Evolutionary conservation across 2,797 vertebrate genomes (phyloP).

Genomic region (Sebastes vulpes): DNA sequence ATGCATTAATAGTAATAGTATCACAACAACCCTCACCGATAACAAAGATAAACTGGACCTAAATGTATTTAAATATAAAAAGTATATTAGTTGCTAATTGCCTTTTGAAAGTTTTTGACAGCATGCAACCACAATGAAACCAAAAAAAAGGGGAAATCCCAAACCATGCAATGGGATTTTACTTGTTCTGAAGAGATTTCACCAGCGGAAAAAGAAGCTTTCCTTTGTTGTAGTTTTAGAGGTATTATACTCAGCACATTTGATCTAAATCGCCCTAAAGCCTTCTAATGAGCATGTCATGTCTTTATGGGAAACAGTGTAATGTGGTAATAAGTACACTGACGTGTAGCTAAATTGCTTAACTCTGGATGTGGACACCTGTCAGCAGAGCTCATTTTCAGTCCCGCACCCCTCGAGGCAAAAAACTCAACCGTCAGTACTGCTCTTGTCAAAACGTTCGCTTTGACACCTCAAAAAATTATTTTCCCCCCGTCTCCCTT

Average conservation of each 20-base stretch:
- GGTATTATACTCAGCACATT: constrained; percentile 42
- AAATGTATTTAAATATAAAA: background rate
- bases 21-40: background rate
- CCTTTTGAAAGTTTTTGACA: background rate
- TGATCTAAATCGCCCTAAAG: constrained; percentile 46
- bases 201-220: background rate
- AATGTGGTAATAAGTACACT: constrained; percentile 53
- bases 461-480: constrained; percentile 69
- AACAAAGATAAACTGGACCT: background rate
- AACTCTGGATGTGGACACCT: constrained; percentile 68
- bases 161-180: background rate
- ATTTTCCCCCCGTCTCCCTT: constrained; percentile 27
- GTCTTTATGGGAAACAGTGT: constrained; percentile 51
- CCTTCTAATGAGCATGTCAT: constrained; percentile 60
- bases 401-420: constrained; percentile 46
- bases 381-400: constrained; percentile 77
- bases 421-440: constrained; percentile 57
- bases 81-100: background rate
- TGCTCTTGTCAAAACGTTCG: constrained; percentile 71
- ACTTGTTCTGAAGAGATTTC: constrained; percentile 17
- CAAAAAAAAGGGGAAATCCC: constrained; percentile 1
- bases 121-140: background rate
- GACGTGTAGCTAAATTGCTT: constrained; percentile 66
- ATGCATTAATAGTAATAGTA: background rate
- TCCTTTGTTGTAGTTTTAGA: constrained; percentile 49